Evolutionary conservation across 2,797 vertebrate genomes (phyloP).

Genomic region (Amniataba percoides): DNA sequence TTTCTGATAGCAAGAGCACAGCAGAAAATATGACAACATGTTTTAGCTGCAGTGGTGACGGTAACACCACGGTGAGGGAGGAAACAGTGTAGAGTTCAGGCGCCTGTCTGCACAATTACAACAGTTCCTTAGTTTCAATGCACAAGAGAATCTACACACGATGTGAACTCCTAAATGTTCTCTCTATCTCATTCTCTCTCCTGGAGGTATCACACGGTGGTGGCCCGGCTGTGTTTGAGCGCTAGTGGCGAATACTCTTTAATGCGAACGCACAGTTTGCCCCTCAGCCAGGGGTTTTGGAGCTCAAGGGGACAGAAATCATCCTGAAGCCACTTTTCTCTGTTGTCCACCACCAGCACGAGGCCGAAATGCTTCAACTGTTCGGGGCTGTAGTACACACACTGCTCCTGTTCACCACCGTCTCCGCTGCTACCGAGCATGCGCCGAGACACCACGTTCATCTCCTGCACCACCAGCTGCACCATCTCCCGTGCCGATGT

Average conservation of each 20-base stretch:
- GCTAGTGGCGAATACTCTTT: conserved; percentile 91
- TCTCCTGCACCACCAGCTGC: conserved; percentile 92
- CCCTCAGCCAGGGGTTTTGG: conserved; percentile 86
- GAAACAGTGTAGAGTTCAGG: not conserved
- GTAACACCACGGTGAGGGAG: conserved; percentile 34
- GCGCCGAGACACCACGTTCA: conserved; percentile 84
- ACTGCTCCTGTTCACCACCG: conserved; percentile 62
- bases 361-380: conserved; percentile 92
- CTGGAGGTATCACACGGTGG: conserved; percentile 84
- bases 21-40: conserved; percentile 39
- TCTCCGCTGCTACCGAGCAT: conserved; percentile 77
- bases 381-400: conserved; percentile 87
- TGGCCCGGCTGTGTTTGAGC: conserved; percentile 88
- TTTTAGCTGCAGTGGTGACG: conserved; percentile 52
- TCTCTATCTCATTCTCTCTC: not conserved
- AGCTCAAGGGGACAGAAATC: conserved; percentile 90
- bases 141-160: conserved; percentile 11
- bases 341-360: conserved; percentile 85
- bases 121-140: conserved; percentile 20
- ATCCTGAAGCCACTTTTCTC: conserved; percentile 91
- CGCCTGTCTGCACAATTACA: conserved; percentile 41
- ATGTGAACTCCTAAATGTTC: not conserved
- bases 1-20: conserved; percentile 52
- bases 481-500: conserved; percentile 90
- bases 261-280: conserved; percentile 90